Base-by-base conservation (phyloP, 2,888 invertebrate genomes). In the Thera obeliscata region DNA sequence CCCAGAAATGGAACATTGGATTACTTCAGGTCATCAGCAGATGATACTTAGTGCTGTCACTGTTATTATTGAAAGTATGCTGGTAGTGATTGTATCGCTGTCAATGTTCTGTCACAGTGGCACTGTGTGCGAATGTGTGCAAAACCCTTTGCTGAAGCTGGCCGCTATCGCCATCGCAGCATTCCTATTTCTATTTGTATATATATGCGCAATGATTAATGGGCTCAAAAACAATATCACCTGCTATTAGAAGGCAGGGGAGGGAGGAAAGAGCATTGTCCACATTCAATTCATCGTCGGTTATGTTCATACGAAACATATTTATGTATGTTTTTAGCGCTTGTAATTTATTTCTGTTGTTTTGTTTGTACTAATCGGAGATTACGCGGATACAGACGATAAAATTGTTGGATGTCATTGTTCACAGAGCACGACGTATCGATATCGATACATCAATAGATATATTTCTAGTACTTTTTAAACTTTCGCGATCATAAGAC, bases 361-460 rank as follows among this genome's bases (percentile, higher is more conserved):
- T 55, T 62, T 62, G 62, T 62, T 62, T 62, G 56, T 62, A 48
- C 56, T 62, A 62, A 62, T 62, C 62, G 55, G 9, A 49, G 56
- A 62, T 62, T 62, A 38, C 38, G 22, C 33, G 49, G 12, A 62
- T 12, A 38, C 56, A 41, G 49, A 62, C 62, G 49, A 56, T 62
- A 56, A 56, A 12, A 56, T 62, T 56, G 62, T 56, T 62, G 49
- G 62, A 56, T 56, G 56, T 49, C 56, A 49, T 56, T 56, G 48
- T 62, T 55, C 46, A 36, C 48, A 3, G 36, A 4, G 36, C 5
- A 22, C 46, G 35, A 9, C 2, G 6, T 46, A 7, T 46, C 9
- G 7, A 46, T 41, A 41, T 1, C 5, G 7, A 7, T 3, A 4
- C 38, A 41, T 41, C 4, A 41, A 22, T 22, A n/a, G n/a, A n/a